A percentile compares a stretch with the other conserved stretches of the same genome.
Conservation (phyloP, 2,888 invertebrate genomes). For the Formica aserva region DNA sequence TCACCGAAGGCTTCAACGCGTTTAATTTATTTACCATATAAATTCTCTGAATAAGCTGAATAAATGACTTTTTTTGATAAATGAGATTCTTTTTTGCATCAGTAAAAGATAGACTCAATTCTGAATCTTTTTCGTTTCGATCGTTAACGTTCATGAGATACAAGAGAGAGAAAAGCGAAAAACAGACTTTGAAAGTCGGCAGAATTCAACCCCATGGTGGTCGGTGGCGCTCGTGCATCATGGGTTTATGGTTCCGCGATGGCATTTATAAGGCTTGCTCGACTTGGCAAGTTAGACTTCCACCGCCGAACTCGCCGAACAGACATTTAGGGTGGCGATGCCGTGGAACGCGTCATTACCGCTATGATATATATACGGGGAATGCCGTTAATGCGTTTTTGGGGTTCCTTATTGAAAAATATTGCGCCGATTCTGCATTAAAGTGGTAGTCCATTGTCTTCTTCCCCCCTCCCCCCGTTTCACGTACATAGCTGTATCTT, state of each 20-base stretch:
- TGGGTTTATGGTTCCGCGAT: conserved; percentile 79
- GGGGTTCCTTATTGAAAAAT: conserved; percentile 80
- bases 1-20: background rate
- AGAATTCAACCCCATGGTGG: conserved; percentile 46
- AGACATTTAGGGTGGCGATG: conserved; percentile 62
- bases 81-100: background rate
- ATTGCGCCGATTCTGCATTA: conserved; percentile 72
- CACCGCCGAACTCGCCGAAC: conserved; percentile 61
- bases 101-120: background rate
- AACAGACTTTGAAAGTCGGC: conserved; percentile 43
- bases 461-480: background rate
- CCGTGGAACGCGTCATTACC: conserved; percentile 79
- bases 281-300: conserved; percentile 74
- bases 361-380: conserved; percentile 78
- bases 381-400: conserved; percentile 79
- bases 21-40: conserved; percentile 6
- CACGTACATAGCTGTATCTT: conserved; percentile 31
- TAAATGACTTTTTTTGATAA: background rate
- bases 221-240: conserved; percentile 76
- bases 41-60: background rate
- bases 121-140: background rate
- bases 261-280: conserved; percentile 81
- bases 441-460: conserved; percentile 43
- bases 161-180: conserved; percentile 4
- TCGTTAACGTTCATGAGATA: conserved; percentile 31